Conservation (phyloP, 1,140 invertebrate species). For the Drosophila nikananu region DNA sequence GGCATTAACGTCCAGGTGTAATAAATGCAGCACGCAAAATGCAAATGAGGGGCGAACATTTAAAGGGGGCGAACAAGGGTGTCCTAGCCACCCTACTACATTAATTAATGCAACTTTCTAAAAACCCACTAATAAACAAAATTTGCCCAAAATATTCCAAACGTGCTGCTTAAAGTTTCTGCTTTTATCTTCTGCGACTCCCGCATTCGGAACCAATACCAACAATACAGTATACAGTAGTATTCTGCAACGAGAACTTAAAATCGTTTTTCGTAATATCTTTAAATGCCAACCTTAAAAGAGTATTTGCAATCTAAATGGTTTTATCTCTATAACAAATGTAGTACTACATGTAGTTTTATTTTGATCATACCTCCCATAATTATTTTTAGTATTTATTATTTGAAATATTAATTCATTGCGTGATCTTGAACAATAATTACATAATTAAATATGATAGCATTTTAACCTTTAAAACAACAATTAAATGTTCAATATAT, state of each 20-base stretch:
- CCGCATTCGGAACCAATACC: slow-evolving; percentile 17
- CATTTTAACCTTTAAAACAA: neutral
- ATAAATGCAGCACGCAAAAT: slow-evolving; percentile 51
- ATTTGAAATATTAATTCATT: too few relatives aligned
- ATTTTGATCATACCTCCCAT: too few relatives aligned
- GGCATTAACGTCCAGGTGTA: slow-evolving; percentile 40
- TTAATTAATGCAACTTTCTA: slow-evolving; percentile 71
- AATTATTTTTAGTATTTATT: too few relatives aligned
- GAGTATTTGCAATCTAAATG: too few relatives aligned
- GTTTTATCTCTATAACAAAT: too few relatives aligned
- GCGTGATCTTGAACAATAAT: too few relatives aligned
- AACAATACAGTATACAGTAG: slow-evolving; percentile 18
- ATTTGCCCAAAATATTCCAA: slow-evolving; percentile 24
- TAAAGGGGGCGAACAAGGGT: slow-evolving; percentile 35
- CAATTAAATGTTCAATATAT: neutral
- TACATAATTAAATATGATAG: too few relatives aligned
- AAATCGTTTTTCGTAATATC: neutral
- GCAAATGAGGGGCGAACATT: slow-evolving; percentile 33
- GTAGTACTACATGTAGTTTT: too few relatives aligned
- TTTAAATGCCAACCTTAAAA: too few relatives aligned
- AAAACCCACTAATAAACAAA: slow-evolving; percentile 41
- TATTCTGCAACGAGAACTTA: neutral
- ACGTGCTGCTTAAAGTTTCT: slow-evolving; percentile 61
- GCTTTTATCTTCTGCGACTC: slow-evolving; percentile 44
- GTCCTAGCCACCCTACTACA: slow-evolving; percentile 56